Percentiles rank a stretch among this genome's conserved stretches.
Conservation (phyloP, 37 sponge, comb jelly and placozoan species). For the Halichondria panicea region DNA sequence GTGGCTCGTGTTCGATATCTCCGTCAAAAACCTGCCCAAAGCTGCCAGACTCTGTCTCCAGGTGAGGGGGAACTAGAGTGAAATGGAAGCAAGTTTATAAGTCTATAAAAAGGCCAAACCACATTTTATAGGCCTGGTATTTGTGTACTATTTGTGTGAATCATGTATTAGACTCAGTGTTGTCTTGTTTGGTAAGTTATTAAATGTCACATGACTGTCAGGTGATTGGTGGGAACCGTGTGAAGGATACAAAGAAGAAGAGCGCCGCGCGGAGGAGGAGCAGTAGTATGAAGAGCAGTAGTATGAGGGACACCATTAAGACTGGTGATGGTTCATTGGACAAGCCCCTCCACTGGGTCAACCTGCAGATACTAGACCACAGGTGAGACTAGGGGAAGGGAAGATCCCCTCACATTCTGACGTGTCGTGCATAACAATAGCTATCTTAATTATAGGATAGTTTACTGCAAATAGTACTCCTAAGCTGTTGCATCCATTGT, state of each 20-base stretch:
- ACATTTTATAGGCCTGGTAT: no score
- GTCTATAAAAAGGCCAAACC: not conserved
- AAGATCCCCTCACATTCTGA: no score
- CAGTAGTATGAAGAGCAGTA: not conserved
- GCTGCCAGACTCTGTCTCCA: conserved; percentile 78
- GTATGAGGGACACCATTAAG: conserved; percentile 15
- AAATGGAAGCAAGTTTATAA: not conserved
- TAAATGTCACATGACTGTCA: not conserved
- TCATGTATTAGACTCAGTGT: no score
- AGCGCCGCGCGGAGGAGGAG: not conserved
- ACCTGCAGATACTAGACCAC: conserved; percentile 92
- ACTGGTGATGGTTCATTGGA: conserved; percentile 20
- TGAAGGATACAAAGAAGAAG: conserved; percentile 45
- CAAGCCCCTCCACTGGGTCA: conserved; percentile 79
- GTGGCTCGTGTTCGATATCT: conserved; percentile 79
- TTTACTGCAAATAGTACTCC: no score
- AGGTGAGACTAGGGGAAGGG: conserved; percentile 48
- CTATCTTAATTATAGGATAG: no score
- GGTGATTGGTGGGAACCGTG: conserved; percentile 46
- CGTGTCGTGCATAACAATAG: no score
- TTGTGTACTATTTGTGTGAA: no score
- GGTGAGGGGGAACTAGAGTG: not conserved
- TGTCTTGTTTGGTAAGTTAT: not conserved
- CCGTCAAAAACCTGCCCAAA: conserved; percentile 83
- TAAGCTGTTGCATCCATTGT: no score